These are phyloP conservation scores for Agonum fuliginosum DNA, from an alignment of 2,888 invertebrate species.

Conservation along the genomic window DNA sequence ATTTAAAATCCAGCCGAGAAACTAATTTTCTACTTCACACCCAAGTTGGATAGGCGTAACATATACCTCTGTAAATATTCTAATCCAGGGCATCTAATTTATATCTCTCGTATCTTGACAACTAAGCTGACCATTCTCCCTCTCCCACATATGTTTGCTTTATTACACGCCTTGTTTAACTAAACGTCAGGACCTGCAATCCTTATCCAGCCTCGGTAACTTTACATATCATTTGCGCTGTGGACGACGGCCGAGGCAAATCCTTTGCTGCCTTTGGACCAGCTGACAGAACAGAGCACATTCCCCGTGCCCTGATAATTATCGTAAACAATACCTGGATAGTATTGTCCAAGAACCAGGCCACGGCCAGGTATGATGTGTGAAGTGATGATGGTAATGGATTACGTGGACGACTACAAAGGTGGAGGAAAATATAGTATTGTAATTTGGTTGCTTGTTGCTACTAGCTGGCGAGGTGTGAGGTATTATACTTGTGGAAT, in stretches of 20 bases:
- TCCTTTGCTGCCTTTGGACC: neutral
- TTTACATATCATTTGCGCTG: conserved; percentile 35
- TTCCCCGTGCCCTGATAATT: neutral
- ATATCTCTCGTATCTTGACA: neutral
- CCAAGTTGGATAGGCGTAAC: neutral
- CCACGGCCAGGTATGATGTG: no score
- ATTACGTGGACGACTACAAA: no score
- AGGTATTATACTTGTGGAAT: no score
- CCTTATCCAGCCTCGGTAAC: neutral
- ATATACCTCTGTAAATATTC: no score
- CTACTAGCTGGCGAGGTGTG: no score
- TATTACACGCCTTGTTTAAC: conserved; percentile 30
- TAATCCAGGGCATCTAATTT: no score
- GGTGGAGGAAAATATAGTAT: no score
- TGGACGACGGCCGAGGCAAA: neutral
- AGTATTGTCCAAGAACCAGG: no score
- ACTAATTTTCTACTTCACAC: no score
- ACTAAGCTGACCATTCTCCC: conserved; percentile 17
- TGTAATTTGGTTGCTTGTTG: no score
- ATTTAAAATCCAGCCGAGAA: no score
- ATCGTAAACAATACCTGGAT: neutral
- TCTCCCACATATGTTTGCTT: conserved; percentile 5
- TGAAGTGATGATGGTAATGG: no score
- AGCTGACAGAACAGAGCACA: neutral
- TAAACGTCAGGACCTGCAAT: conserved; percentile 17